Evolutionary conservation across 2,888 invertebrate genomes (phyloP), one percentile per base, ranked within the genome.

Genomic region (Yponomeuta malinellus): DNA sequence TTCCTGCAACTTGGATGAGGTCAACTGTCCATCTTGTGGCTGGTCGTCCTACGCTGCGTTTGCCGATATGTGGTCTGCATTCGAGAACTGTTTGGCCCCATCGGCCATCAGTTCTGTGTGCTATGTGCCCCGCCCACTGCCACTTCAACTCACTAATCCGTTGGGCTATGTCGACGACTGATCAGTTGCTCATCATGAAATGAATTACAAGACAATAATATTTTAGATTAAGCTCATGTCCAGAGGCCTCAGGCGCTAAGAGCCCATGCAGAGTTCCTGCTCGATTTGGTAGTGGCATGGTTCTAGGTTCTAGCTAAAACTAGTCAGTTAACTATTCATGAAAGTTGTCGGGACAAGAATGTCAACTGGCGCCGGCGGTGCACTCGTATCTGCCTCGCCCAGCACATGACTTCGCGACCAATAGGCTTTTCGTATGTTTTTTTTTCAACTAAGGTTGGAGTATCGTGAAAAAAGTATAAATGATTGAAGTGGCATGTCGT

Each of bases 281-380:
- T 33, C 63, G 33, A 70, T 70, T 63, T 63, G 43, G 70, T 70
- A 63, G 63, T 70, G 70, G 63, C 43, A 43, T 63, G 63, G 43
- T 70, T 43, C 59, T 63, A 63, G 63, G 63, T 72, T 67, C 71
- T 69, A 68, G 74, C 83, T 85, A 81, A 81, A 87, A 86, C 85
- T 82, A 86, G 86, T 84, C 84, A 78, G 87, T 86, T 87, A 82
- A 83, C 84, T 88, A 89, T 88, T 88, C 88, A 89, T 87, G 90
- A 90, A 90, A 90, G 90, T 90, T 89, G 89, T 85, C 85, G 85
- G 82, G 78, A 76, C 84, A 83, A 87, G 90, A 89, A 90, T 90
- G 86, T 79, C 78, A 83, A 82, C 82, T 83, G 89, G 89, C 90
- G 90, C 89, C 89, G 83, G 71, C 76, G 74, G 64, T 12, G 37